Evolutionary conservation across 2,888 invertebrate species (phyloP).

Genomic region (Athalia cordata): DNA sequence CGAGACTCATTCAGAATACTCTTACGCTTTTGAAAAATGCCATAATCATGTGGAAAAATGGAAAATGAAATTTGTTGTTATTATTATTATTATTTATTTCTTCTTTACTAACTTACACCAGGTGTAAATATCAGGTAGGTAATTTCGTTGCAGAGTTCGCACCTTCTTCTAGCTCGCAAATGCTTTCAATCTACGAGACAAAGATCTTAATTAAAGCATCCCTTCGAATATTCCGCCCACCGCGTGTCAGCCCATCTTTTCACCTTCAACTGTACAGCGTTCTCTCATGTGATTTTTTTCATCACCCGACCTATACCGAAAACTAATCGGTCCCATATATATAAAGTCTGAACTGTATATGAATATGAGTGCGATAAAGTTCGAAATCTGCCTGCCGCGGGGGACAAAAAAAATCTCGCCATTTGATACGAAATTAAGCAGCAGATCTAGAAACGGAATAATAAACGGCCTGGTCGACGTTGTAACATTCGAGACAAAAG

Average conservation of each 20-base stretch:
- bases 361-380: no score
- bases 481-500: neutral
- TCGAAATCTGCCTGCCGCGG: no score
- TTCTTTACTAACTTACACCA: no score
- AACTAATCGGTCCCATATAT: conserved; percentile 16
- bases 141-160: conserved; percentile 36
- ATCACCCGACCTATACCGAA: neutral
- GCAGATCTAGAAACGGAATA: conserved; percentile 40
- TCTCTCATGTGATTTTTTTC: no score
- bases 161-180: conserved; percentile 33
- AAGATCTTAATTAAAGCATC: conserved; percentile 52
- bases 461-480: conserved; percentile 17
- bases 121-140: neutral
- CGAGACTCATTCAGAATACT: neutral
- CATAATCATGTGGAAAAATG: neutral
- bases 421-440: neutral
- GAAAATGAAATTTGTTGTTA: no score
- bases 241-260: conserved; percentile 13
- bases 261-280: neutral
- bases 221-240: conserved; percentile 41
- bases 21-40: neutral
- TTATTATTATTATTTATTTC: no score
- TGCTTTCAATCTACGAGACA: conserved; percentile 48
- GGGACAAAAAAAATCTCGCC: no score
- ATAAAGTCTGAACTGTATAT: no score